These are phyloP conservation scores for Lobophora halterata DNA, from an alignment of 2,888 invertebrate genomes.

Conservation along the genomic window DNA sequence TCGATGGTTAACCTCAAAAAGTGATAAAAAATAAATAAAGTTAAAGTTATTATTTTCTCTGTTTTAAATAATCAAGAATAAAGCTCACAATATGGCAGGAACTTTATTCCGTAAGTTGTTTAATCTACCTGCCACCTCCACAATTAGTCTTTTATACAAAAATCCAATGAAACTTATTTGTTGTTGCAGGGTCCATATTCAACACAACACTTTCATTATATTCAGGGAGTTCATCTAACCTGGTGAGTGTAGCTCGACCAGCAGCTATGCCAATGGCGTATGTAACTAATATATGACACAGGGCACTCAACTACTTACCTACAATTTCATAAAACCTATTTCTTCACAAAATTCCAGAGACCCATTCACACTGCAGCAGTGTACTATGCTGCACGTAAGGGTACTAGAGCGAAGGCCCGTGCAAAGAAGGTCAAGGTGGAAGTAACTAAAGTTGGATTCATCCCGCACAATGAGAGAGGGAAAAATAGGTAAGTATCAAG, in stretches of 20 bases:
- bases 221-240: conserved; percentile 47
- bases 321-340: conserved; percentile 1
- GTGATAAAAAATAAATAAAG: conserved; percentile 10
- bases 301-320: not conserved
- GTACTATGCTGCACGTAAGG: conserved; percentile 89
- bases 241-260: conserved; percentile 46
- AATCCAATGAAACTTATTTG: conserved; percentile 11
- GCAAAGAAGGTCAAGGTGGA: conserved; percentile 89
- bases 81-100: conserved; percentile 47
- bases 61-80: not conserved
- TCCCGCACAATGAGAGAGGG: conserved; percentile 85
- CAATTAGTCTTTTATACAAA: not conserved
- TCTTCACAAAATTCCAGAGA: conserved; percentile 49
- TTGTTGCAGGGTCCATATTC: conserved; percentile 60
- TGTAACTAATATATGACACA: too few species aligned
- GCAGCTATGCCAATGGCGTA: too few species aligned
- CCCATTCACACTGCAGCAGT: conserved; percentile 79
- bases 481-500: conserved; percentile 56
- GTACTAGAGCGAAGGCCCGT: conserved; percentile 88
- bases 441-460: conserved; percentile 87
- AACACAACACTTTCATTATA: conserved; percentile 48
- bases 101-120: conserved; percentile 59
- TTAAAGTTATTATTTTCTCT: not conserved
- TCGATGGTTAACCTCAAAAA: not conserved
- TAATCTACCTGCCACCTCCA: not conserved